These are phyloP conservation scores for Glareola pratincola DNA, from an alignment of 2,113 vertebrate species.

Conservation along the genomic window DNA sequence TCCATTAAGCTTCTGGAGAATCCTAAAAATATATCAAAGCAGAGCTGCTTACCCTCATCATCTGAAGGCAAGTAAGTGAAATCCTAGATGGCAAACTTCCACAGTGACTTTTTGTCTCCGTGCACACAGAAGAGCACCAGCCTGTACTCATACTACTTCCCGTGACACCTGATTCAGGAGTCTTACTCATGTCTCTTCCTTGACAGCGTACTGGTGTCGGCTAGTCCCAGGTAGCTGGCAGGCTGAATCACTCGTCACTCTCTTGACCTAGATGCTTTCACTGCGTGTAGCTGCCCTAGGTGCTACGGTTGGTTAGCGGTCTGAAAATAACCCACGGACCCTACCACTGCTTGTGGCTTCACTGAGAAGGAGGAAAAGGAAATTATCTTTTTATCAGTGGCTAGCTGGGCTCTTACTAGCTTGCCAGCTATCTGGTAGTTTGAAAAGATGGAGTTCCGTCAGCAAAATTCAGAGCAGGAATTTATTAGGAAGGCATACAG, in stretches of 20 bases:
- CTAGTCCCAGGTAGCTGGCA: not conserved
- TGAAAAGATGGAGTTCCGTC: not conserved
- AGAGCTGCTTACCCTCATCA: not conserved
- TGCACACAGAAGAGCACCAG: not conserved
- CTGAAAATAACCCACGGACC: not conserved
- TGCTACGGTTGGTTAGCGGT: fast-evolving
- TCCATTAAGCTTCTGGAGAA: not conserved
- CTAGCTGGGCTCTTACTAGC: not conserved
- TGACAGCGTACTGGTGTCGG: not conserved
- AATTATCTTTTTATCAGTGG: not conserved
- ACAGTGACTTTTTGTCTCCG: not conserved
- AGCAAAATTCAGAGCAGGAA: not conserved
- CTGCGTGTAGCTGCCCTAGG: not conserved
- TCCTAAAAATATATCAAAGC: not conserved
- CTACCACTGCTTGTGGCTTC: not conserved
- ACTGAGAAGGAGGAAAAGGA: not conserved
- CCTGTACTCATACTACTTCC: not conserved
- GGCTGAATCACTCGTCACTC: not conserved
- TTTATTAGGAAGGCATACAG: not conserved
- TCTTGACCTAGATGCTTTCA: not conserved
- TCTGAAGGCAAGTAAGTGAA: not conserved
- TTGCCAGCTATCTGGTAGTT: not conserved
- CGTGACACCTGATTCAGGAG: not conserved
- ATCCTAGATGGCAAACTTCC: not conserved
- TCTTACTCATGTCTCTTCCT: not conserved